Percentiles rank a stretch among this genome's conserved stretches.
These are phyloP conservation scores for Gallinago paraguaiae DNA, from an alignment of 2,113 vertebrate genomes.

Conservation along the genomic window DNA sequence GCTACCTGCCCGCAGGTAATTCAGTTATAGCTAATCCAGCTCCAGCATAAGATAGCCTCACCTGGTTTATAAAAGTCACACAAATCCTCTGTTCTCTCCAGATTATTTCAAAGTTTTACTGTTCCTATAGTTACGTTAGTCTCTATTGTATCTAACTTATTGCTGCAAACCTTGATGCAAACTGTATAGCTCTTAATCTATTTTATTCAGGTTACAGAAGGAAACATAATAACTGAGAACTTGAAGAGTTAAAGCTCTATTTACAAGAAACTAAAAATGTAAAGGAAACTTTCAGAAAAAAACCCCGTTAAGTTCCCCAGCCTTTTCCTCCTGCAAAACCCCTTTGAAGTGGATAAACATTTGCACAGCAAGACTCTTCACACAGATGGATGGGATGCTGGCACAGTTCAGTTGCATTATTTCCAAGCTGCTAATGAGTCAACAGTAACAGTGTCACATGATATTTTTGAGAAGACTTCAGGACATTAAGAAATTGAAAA, in stretches of 20 bases:
- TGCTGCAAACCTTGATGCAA: background rate
- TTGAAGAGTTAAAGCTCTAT: background rate
- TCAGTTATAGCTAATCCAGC: background rate
- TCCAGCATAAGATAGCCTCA: background rate
- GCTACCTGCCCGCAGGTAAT: background rate
- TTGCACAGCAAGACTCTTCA: background rate
- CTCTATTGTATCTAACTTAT: background rate
- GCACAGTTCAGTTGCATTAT: background rate
- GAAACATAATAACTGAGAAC: background rate
- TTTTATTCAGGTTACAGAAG: background rate
- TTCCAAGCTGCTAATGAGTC: background rate
- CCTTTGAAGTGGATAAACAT: background rate
- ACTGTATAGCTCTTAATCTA: background rate
- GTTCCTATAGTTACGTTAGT: background rate
- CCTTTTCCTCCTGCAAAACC: background rate
- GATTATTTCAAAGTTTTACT: background rate
- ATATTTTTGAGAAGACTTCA: background rate
- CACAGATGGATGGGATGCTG: background rate
- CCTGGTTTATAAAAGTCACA: background rate
- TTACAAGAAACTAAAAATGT: background rate
- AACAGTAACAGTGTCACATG: background rate
- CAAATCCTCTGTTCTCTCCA: background rate
- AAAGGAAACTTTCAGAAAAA: background rate
- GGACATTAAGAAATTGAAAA: background rate
- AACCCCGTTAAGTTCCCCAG: fast-evolving